Conservation (phyloP, 2,113 vertebrate genomes). For the Pandion haliaetus region DNA sequence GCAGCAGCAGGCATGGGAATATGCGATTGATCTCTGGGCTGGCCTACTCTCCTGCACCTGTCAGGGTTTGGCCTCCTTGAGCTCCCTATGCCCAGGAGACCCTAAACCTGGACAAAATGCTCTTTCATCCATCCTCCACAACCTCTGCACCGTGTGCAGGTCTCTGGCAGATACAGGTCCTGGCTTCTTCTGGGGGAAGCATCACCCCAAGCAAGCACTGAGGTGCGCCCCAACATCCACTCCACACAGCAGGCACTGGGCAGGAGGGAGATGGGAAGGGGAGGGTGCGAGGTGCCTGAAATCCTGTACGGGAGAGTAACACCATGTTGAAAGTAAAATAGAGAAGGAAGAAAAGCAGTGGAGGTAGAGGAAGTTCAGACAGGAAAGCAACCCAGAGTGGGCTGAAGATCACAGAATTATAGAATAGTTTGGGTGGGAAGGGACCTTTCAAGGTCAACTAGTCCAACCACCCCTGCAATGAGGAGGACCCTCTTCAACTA, state of each 20-base stretch:
- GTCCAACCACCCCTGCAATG: neutral
- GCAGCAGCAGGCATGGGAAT: neutral
- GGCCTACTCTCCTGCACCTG: neutral
- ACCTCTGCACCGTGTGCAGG: neutral
- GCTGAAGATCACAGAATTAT: neutral
- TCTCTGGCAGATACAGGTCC: neutral
- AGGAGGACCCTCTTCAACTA: neutral
- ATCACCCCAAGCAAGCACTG: accelerated
- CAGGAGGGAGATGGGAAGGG: neutral
- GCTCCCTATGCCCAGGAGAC: neutral
- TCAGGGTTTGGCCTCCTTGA: neutral
- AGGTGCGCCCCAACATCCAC: neutral
- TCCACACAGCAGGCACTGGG: neutral
- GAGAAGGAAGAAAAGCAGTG: neutral
- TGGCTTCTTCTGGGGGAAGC: neutral
- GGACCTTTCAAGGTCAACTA: neutral
- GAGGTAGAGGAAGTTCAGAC: neutral
- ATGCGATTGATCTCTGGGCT: neutral
- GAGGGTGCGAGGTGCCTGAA: neutral
- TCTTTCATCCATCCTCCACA: neutral
- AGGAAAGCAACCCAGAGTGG: neutral
- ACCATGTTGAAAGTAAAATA: neutral
- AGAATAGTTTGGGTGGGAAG: neutral
- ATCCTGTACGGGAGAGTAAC: neutral
- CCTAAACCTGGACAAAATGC: neutral